Base-by-base conservation (phyloP, 2,797 vertebrate genomes). In the Pseudomugil gertrudae region DNA sequence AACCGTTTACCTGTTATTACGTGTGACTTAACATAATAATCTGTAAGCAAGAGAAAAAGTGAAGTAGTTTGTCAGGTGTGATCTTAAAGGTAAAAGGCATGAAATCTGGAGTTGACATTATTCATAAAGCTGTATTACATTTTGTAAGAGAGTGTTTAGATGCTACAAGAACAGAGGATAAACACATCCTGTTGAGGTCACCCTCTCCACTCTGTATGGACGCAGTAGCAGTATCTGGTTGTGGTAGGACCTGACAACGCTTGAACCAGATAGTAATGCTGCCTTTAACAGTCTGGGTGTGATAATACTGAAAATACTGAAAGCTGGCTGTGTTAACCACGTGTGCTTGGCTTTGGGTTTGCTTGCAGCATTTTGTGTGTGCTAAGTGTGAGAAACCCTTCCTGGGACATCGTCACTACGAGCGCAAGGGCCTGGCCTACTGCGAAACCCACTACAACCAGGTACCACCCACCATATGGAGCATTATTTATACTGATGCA, bases 391-490 rank as follows among this genome's bases (percentile, higher is more conserved):
- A 99, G 92, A 99, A 99, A 79, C 97, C 98, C 29, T 99, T 99
- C 93, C 95, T 99, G 70, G 98, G 98, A 78, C 98, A 99, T 89
- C 97, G 97, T 79, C 98, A 99, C 89, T 99, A 99, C 1, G 98
- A 99, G 81, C 95, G 98, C 85, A 99, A 99, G 82, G 98, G 98
- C 32, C 90, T 99, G 94, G 98, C 98, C 0, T 99, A 99, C 88
- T 99, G 98, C 71, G 98, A 99, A 92, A 99, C 98, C 4, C 98
- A 99, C 91, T 99, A 99, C 87, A 99, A 99, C 91, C 98, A 99
- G 98, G 98, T 99, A 94, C 86, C 63, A 27, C 63, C 56, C 51
- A 3, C 33, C 7, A 0, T 0, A 13, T 9, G 8, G 32, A 5
- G 11, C 23, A 11, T 32, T 15, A 9, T 63, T 27, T 23, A 63